Percentiles rank a stretch among this genome's conserved stretches.
phyloP scores from a whole-genome alignment of 2,113 vertebrate genomes.

The Theristicus caerulescens region DNA sequence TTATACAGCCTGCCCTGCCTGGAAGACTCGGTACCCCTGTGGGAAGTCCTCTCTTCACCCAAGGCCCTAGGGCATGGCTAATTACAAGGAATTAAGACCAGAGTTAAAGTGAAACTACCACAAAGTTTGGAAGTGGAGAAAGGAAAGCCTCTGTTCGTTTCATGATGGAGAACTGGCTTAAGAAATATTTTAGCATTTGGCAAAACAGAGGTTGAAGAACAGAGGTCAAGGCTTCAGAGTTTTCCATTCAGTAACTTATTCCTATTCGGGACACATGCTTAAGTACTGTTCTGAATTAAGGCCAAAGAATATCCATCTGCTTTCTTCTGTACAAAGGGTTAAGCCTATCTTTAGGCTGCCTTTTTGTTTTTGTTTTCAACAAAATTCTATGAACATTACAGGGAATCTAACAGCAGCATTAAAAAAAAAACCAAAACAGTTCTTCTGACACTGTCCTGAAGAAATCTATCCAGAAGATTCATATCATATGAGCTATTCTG shows the following conservation, averaged over 20 bases:
- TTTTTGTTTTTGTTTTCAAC: not conserved
- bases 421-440: not conserved
- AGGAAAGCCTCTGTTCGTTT: not conserved
- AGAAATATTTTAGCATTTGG: slow-evolving; percentile 15
- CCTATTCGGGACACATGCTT: not conserved
- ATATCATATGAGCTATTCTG: not conserved
- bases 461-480: slow-evolving; percentile 5
- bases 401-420: not conserved
- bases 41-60: not conserved
- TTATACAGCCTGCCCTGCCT: not conserved
- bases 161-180: not conserved
- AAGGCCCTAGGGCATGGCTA: not conserved
- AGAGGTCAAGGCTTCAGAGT: slow-evolving; percentile 37
- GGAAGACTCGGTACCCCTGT: not conserved
- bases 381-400: not conserved
- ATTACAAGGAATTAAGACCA: not conserved
- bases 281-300: slow-evolving; percentile 21
- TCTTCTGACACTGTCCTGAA: not conserved
- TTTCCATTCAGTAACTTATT: slow-evolving; percentile 40
- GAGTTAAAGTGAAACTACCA: slow-evolving; percentile 9
- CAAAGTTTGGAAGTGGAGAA: not conserved
- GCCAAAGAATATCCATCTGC: not conserved
- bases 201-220: not conserved
- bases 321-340: not conserved
- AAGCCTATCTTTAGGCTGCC: not conserved